Evolutionary conservation across 1,140 invertebrate species (phyloP), one percentile per base, ranked within the genome.

Genomic region (Probaryconus sp.): DNA sequence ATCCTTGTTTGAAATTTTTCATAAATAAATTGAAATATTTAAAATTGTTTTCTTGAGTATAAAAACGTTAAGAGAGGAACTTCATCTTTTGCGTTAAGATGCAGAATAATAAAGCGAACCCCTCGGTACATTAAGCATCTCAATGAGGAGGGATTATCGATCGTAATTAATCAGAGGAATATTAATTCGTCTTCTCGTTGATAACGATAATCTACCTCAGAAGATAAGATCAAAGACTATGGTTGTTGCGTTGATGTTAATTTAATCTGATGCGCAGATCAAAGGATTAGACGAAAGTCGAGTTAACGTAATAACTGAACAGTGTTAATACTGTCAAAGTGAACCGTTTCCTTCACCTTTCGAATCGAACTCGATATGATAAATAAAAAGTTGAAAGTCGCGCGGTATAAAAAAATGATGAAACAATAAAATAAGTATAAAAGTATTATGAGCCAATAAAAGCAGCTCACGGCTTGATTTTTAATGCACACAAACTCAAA

Each of bases 141-240:
- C 60, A 73, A 61, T 55, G 28, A 61, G 45, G 20, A n/a, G n/a
- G n/a, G n/a, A 73, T 4, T 63, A 68, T 68, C 21, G 50, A 68
- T 63, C 24, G 53, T 48, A 60, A 70, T 73, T 77, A 73, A 73
- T 55, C 58, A 30, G 24, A 56, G 45, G 13, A 73, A 42, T 69
- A 69, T 77, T 73, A 77, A 73, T 73, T 73, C 72, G 51, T 55
- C 50, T 60, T 42, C 43, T 13, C 33, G 37, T 43, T 63, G 68
- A 72, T 72, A 72, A 68, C 28, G 61, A 55, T 61, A 73, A 67
- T 61, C 6, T 37, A 60, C 28, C 58, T 16, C 28, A 10, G 37
- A 47, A 50, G 26, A 33, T 28, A 33, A 60, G 67, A 77, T 77
- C 75, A 77, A 77, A 77, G 75, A 13, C 10, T 31, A 47, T 13